phyloP scores from a whole-genome alignment of 2,888 invertebrate species.

The Drosophila paracracens region DNA sequence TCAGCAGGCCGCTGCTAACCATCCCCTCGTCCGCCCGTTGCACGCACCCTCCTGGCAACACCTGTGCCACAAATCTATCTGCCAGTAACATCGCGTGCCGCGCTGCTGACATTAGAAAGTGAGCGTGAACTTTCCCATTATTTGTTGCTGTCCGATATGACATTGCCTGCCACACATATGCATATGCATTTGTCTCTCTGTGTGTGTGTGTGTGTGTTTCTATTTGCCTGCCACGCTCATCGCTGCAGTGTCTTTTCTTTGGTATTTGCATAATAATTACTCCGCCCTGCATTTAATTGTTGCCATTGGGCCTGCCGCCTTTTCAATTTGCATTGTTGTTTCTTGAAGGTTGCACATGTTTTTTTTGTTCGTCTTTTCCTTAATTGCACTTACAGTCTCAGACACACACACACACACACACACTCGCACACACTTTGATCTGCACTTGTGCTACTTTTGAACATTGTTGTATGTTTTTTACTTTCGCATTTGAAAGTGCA shows the following conservation, averaged over 20 bases:
- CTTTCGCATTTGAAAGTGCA: slow-evolving; percentile 67
- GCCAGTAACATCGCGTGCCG: slow-evolving; percentile 54
- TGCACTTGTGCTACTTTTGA: slow-evolving; percentile 60
- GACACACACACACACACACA: slow-evolving; percentile 4
- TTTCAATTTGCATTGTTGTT: slow-evolving; percentile 52
- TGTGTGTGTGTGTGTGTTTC: background rate
- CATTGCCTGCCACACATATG: slow-evolving; percentile 33
- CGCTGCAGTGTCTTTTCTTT: slow-evolving; percentile 19
- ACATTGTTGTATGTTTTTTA: slow-evolving; percentile 23
- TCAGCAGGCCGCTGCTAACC: background rate
- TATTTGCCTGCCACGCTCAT: slow-evolving; percentile 35
- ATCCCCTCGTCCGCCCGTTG: background rate
- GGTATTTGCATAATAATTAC: slow-evolving; percentile 57
- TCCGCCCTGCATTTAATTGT: slow-evolving; percentile 48
- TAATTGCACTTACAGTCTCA: slow-evolving; percentile 26
- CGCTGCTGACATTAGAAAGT: slow-evolving; percentile 62
- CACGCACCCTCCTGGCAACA: background rate
- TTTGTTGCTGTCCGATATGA: slow-evolving; percentile 24
- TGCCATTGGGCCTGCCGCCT: slow-evolving; percentile 48
- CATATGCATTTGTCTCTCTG: background rate
- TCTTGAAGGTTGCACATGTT: slow-evolving; percentile 48
- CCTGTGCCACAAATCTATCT: background rate
- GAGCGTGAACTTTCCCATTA: slow-evolving; percentile 71
- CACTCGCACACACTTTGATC: slow-evolving; percentile 11
- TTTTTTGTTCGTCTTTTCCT: slow-evolving; percentile 14